Conservation (phyloP, 2,888 invertebrate genomes). For the Patella pellucida region DNA sequence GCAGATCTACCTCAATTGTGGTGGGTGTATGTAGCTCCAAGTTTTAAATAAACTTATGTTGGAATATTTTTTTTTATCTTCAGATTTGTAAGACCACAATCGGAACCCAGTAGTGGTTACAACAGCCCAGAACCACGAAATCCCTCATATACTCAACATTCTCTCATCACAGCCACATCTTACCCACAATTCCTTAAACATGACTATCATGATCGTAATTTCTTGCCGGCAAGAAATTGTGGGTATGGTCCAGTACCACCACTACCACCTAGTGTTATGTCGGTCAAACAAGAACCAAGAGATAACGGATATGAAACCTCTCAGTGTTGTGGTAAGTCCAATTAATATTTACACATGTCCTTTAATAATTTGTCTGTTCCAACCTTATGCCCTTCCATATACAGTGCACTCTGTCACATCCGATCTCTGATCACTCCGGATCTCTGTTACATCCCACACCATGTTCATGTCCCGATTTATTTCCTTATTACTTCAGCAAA, state of each 20-base stretch:
- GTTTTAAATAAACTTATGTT: neutral
- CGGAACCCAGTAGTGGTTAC: slow-evolving; percentile 38
- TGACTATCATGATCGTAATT: slow-evolving; percentile 17
- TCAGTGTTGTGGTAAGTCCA: slow-evolving; percentile 35
- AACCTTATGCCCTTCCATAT: too few species aligned
- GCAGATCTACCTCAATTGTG: neutral
- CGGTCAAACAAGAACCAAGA: slow-evolving; percentile 58
- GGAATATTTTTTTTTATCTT: slow-evolving; percentile 12
- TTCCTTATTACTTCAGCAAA: too few species aligned
- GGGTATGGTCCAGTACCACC: slow-evolving; percentile 44
- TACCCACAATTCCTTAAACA: slow-evolving; percentile 20
- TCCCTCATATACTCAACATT: neutral
- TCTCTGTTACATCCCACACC: too few species aligned
- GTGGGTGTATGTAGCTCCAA: neutral
- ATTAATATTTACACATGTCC: too few species aligned
- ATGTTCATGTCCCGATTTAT: too few species aligned
- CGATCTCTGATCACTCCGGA: too few species aligned
- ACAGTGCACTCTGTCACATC: too few species aligned
- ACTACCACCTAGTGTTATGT: slow-evolving; percentile 37
- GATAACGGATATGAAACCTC: slow-evolving; percentile 52
- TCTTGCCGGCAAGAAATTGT: slow-evolving; percentile 37
- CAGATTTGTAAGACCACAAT: slow-evolving; percentile 34
- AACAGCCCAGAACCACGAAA: slow-evolving; percentile 35
- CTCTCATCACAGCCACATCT: slow-evolving; percentile 11
- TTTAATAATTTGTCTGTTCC: too few species aligned